Base-by-base conservation (phyloP, 2,888 invertebrate genomes). In the Stenotaenia linearis region DNA sequence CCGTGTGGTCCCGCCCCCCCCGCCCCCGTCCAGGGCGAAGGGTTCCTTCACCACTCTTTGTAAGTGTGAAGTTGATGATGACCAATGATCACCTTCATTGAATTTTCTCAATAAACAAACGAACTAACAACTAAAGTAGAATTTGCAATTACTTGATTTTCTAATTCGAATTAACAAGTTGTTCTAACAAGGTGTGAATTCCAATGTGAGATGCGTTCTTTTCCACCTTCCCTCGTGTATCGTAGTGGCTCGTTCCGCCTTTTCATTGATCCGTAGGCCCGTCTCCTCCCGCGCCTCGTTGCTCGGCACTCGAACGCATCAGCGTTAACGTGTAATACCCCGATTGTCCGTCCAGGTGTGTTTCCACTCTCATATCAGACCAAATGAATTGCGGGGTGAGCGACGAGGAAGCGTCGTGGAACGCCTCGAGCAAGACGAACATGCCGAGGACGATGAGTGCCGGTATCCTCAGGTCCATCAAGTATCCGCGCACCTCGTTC, bases 401-500 rank as follows among this genome's bases (percentile, higher is more conserved):
- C 69, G 69, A 69, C n/a, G 25, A 25, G 28, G 69, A 25, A 12
- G 69, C 28, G 23, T 69, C 69, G 12, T 69, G 69, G 69, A 28
- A 69, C 69, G 28, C 69, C 3, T 18, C 50, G 21, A 50, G 50
- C 9, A 50, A 50, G 50, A 18, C 50, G 18, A 50, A 21, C 32
- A 81, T 86, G 15, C 85, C 85, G 37, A 82, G 92, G 81, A 92
- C 92, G 12, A 89, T 92, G 82, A 93, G 92, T 86, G 93, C 94
- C 81, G 93, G 93, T 83, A 93, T 92, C 50, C 89, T 95, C 78
- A 89, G 93, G 84, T 91, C 93, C 85, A 45, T 77, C 45, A 77
- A 77, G n/a, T 92, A 92, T 84, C 90, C 91, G 86, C 89, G 93
- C 83, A 91, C 92, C 81, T 90, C 92, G 75, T 95, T 94, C 86